Conservation (phyloP, 1,140 invertebrate genomes). For the Galleria mellonella region DNA sequence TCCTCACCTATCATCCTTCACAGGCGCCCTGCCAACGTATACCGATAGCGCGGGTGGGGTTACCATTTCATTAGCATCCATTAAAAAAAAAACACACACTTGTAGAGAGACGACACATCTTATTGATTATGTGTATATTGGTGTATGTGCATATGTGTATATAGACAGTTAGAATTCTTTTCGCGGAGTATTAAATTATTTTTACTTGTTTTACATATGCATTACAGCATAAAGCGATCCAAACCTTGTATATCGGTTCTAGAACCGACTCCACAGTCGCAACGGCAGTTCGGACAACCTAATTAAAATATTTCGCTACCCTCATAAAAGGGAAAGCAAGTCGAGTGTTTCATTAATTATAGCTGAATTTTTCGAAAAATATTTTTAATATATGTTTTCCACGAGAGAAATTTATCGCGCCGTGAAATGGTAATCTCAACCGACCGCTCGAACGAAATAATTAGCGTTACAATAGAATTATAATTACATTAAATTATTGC, state of each 20-base stretch:
- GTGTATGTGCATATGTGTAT: too few relatives aligned
- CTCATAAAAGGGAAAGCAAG: constrained; percentile 14
- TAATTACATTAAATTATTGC: too few relatives aligned
- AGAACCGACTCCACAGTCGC: background rate
- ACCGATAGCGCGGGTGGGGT: too few relatives aligned
- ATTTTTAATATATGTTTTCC: background rate
- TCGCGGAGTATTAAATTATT: too few relatives aligned
- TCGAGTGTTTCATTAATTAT: constrained; percentile 9
- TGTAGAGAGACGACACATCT: too few relatives aligned
- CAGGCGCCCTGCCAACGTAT: too few relatives aligned
- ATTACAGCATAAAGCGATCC: constrained; percentile 8
- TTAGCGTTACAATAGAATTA: constrained; percentile 13
- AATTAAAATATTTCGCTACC: constrained; percentile 35
- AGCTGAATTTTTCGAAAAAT: constrained; percentile 6
- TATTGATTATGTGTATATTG: too few relatives aligned
- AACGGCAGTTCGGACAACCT: constrained; percentile 18
- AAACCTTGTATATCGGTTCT: constrained; percentile 6
- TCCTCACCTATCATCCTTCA: too few relatives aligned
- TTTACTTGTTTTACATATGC: too few relatives aligned
- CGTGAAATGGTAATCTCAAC: constrained; percentile 6
- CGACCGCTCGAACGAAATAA: constrained; percentile 19
- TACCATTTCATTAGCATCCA: too few relatives aligned
- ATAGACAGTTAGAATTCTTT: too few relatives aligned
- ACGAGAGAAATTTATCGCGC: background rate
- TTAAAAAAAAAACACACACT: too few relatives aligned